Evolutionary conservation across 2,113 vertebrate species (phyloP), one percentile per base, ranked within the genome.

Genomic region (Zosterops japonicus): DNA sequence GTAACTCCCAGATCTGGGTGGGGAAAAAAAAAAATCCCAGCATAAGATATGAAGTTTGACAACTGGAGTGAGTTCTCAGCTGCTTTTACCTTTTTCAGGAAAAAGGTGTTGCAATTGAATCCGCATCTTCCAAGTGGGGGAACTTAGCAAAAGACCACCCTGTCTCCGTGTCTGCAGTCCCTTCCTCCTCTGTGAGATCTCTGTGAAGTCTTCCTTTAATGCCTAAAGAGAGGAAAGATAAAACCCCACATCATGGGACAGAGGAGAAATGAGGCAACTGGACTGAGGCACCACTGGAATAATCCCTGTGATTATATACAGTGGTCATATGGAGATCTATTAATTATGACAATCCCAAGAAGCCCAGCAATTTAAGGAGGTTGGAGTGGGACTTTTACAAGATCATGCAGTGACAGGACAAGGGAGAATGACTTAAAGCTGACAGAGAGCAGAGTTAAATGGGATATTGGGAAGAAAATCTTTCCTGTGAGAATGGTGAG

Each of bases 401-500:
- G 13, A 24, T 9, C 39, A n/a, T 14, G 24, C 53, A 60, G 28
- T 39, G 46, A 47, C 8, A 60, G 46, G 53, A 56, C 17, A 35
- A 42, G 21, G 21, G 10, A 20, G 5, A 56, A 64, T 49, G 5
- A 21, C 4, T 65, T 72, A 28, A 72, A 50, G 9, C 3, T 42
- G 50, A 3, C 6, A 72, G 14, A n/a, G 13, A 13, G 13, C 11
- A 49, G 49, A 14, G 4, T 1, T 29, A 12, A 4, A 12, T 67
- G 60, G 28, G 7, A 75, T 29, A 29, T 14, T n/a, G 7, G 39
- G 53, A 22, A 39, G 27, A 1, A 74, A 75, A 4, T 82, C 0
- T 17, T 28, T 11, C 15, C n/a, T 53, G 8, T 12, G 33, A 67
- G 60, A 23, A 18, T 44, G 22, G 8, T 0, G 4, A 65, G 3